A percentile compares a stretch with the other conserved stretches of the same genome.
phyloP scores from a whole-genome alignment of 2,113 vertebrate genomes.

The Crotalus viridis region DNA sequence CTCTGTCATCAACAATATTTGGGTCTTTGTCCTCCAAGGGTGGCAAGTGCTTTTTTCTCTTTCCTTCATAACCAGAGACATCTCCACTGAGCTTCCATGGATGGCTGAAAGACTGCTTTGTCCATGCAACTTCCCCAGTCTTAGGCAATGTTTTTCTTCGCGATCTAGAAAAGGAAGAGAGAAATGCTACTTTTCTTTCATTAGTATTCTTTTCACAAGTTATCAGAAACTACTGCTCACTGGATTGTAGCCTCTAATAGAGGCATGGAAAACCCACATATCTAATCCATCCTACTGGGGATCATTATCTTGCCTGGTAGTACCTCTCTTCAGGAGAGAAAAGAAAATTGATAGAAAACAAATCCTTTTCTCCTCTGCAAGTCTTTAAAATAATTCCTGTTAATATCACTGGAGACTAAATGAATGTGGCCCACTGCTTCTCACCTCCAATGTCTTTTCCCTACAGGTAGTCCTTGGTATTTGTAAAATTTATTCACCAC shows the following conservation, averaged over 20 bases:
- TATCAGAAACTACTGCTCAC: neutral
- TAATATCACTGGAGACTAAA: neutral
- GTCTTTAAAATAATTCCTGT: neutral
- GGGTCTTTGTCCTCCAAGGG: neutral
- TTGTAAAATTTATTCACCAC: neutral
- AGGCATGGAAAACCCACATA: neutral
- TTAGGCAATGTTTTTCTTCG: neutral
- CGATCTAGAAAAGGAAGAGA: slow-evolving; percentile 14
- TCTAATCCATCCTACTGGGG: neutral
- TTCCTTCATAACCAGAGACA: slow-evolving; percentile 39
- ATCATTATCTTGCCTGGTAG: neutral
- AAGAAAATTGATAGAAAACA: neutral
- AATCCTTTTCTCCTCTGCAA: neutral
- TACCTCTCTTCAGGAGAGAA: neutral
- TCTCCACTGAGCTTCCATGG: slow-evolving; percentile 56
- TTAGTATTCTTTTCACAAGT: too few species aligned
- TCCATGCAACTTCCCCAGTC: neutral
- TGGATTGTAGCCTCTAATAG: neutral
- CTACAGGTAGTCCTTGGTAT: neutral
- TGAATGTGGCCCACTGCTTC: neutral
- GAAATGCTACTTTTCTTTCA: neutral
- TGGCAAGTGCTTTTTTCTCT: fast-evolving
- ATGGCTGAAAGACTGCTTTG: neutral
- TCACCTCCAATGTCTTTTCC: neutral
- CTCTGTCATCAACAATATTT: neutral